These are phyloP conservation scores for Syrphus vitripennis DNA, from an alignment of 2,888 invertebrate genomes.

Conservation along the genomic window DNA sequence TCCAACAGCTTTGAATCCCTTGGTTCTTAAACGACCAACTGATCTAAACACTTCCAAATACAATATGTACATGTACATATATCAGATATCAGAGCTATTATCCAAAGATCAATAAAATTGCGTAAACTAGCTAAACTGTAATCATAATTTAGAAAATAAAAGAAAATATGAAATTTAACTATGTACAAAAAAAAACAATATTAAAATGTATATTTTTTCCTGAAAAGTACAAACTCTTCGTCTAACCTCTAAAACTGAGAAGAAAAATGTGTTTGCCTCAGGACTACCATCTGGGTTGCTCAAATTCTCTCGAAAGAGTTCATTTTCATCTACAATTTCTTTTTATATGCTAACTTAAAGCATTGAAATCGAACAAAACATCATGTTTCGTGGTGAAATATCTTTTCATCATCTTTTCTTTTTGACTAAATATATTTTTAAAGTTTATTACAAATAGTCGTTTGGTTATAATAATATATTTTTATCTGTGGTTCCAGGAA, in stretches of 20 bases:
- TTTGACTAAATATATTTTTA: slow-evolving; percentile 14
- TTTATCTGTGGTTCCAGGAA: neutral
- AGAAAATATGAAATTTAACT: neutral
- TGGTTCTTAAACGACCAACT: too few species aligned
- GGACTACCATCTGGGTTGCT: neutral
- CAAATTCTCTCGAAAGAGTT: neutral
- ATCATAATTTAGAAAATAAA: too few species aligned
- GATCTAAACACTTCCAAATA: too few species aligned
- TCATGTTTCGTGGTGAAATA: neutral
- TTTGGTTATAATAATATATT: neutral
- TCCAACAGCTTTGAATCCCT: too few species aligned
- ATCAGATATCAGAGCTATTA: too few species aligned
- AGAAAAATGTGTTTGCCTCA: neutral
- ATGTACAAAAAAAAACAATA: neutral
- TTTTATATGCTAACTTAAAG: neutral
- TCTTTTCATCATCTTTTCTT: slow-evolving; percentile 27
- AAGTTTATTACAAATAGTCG: neutral
- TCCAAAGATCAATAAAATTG: too few species aligned
- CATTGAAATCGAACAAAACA: neutral
- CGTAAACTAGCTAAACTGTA: too few species aligned
- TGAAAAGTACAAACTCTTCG: neutral
- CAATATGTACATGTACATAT: too few species aligned
- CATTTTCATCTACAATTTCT: neutral
- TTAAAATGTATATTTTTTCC: neutral
- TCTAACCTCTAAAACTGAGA: neutral